A percentile compares a stretch with the other conserved stretches of the same genome.
Evolutionary conservation across 2,888 invertebrate species (phyloP).

Genomic region (Habrosyne pyritoides): DNA sequence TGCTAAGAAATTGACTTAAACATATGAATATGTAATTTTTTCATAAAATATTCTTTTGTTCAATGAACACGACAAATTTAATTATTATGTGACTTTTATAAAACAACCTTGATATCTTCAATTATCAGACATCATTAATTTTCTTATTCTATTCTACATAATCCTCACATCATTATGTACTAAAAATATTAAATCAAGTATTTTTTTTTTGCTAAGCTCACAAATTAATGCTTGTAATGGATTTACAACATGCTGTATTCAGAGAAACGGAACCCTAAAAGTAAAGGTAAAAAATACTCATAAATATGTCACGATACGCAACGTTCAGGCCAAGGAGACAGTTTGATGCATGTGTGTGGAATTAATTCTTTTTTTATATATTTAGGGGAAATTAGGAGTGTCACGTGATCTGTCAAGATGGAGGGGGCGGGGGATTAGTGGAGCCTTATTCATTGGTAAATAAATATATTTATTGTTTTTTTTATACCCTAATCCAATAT

Average conservation of each 20-base stretch:
- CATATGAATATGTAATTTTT: no score
- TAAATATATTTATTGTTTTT: background rate
- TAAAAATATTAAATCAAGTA: no score
- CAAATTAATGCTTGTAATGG: background rate
- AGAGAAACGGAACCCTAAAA: conserved; percentile 35
- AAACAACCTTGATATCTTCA: no score
- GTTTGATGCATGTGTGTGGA: conserved; percentile 60
- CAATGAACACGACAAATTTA: no score
- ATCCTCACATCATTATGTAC: no score
- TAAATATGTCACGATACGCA: conserved; percentile 42
- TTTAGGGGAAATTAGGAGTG: conserved; percentile 46
- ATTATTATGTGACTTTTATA: no score
- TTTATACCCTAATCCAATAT: background rate
- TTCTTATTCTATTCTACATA: no score
- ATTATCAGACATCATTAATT: no score
- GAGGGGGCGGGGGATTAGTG: background rate
- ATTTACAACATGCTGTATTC: background rate
- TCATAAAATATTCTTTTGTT: no score
- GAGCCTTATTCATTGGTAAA: background rate
- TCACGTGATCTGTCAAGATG: conserved; percentile 13
- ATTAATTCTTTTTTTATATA: conserved; percentile 60
- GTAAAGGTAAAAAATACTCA: conserved; percentile 49
- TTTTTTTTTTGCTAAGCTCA: no score
- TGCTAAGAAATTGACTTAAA: no score
- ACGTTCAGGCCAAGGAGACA: conserved; percentile 35